Conservation (phyloP, 2,888 invertebrate species). For the Nycteola revayana region DNA sequence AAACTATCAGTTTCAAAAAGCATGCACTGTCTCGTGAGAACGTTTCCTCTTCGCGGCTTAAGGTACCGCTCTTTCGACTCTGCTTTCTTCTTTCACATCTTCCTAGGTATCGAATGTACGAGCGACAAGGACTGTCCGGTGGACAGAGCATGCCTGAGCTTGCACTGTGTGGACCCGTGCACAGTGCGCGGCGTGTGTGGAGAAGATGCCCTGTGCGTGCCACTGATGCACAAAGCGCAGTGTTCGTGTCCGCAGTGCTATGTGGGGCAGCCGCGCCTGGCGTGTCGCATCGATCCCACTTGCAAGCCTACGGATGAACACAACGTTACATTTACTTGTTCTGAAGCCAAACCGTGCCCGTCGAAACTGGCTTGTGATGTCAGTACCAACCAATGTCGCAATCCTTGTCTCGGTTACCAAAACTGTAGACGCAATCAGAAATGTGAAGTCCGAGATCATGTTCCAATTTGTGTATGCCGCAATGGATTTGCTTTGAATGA, state of each 20-base stretch:
- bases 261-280: conserved; percentile 90
- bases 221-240: conserved; percentile 91
- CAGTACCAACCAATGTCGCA: conserved; percentile 87
- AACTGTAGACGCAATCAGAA: conserved; percentile 91
- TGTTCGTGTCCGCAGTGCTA: conserved; percentile 95
- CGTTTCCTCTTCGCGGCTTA: conserved; percentile 94
- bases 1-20: conserved; percentile 82
- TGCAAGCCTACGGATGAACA: conserved; percentile 85
- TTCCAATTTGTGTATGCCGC: conserved; percentile 93
- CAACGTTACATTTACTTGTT: conserved; percentile 84
- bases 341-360: conserved; percentile 87
- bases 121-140: conserved; percentile 95
- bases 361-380: conserved; percentile 88
- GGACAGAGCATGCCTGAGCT: conserved; percentile 95
- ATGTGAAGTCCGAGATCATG: conserved; percentile 93
- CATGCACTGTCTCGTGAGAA: conserved; percentile 89
- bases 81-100: conserved; percentile 83
- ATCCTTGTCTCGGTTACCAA: conserved; percentile 88
- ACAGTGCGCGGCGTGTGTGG: conserved; percentile 94
- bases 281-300: conserved; percentile 90
- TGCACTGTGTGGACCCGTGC: conserved; percentile 95
- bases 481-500: conserved; percentile 94
- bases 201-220: conserved; percentile 93
- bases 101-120: conserved; percentile 92
- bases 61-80: conserved; percentile 88